These are phyloP conservation scores for Laspeyria flexula DNA, from an alignment of 2,888 invertebrate genomes.

Conservation along the genomic window DNA sequence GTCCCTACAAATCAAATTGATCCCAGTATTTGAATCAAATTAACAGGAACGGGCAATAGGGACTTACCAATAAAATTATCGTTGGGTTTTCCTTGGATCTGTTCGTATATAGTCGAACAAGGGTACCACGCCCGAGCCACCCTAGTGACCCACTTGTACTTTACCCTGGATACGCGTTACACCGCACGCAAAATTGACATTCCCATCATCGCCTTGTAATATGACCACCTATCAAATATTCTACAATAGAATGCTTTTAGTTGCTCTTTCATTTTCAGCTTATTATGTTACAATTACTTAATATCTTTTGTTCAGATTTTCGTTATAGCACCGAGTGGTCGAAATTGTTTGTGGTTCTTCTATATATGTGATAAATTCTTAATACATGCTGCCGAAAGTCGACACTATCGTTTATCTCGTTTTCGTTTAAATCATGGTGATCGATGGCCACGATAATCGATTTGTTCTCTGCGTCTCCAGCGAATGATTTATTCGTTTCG, in stretches of 20 bases:
- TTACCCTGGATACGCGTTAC: slow-evolving; percentile 47
- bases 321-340: too few relatives aligned
- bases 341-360: too few relatives aligned
- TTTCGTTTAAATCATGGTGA: slow-evolving; percentile 55
- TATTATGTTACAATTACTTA: not conserved
- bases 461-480: slow-evolving; percentile 52
- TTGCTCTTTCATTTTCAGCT: not conserved
- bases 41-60: slow-evolving; percentile 43
- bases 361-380: not conserved
- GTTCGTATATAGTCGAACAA: slow-evolving; percentile 27
- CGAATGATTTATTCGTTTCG: slow-evolving; percentile 73
- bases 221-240: slow-evolving; percentile 44
- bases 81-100: slow-evolving; percentile 44
- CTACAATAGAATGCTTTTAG: slow-evolving; percentile 14
- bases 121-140: slow-evolving; percentile 47
- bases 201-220: slow-evolving; percentile 47
- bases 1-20: slow-evolving; percentile 34
- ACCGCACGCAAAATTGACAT: slow-evolving; percentile 54
- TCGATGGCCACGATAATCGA: slow-evolving; percentile 66
- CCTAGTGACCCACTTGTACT: slow-evolving; percentile 72
- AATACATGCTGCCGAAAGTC: slow-evolving; percentile 6
- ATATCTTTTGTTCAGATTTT: too few relatives aligned
- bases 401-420: slow-evolving; percentile 42
- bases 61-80: slow-evolving; percentile 58
- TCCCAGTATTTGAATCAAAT: slow-evolving; percentile 43